These are phyloP conservation scores for Spongilla lacustris DNA, from an alignment of 37 sponge, comb jelly and placozoan species.

Conservation along the genomic window DNA sequence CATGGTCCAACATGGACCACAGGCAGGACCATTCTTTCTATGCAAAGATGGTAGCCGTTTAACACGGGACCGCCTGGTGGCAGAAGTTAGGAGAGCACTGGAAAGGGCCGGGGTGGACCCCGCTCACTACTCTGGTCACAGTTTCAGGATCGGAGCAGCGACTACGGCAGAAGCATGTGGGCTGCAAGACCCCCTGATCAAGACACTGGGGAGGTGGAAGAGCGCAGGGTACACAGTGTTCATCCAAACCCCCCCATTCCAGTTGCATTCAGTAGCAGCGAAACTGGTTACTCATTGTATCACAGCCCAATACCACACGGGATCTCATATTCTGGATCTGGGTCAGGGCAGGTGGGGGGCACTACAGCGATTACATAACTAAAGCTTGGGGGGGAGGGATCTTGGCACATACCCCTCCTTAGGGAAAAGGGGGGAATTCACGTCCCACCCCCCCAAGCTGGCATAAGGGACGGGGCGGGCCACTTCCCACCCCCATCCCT, in stretches of 20 bases:
- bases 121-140: slow-evolving; percentile 22
- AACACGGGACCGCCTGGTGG: slow-evolving; percentile 2
- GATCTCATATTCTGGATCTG: not conserved
- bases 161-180: slow-evolving; percentile 12
- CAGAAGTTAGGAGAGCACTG: slow-evolving; percentile 8
- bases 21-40: slow-evolving; percentile 14
- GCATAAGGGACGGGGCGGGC: not conserved
- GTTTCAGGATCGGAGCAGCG: slow-evolving; percentile 39
- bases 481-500: not conserved
- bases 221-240: slow-evolving; percentile 10
- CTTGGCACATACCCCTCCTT: slow-evolving; percentile 1
- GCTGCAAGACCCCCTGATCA: slow-evolving; percentile 26
- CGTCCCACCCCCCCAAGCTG: not conserved
- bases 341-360: not conserved
- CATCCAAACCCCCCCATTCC: slow-evolving; percentile 17
- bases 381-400: not conserved
- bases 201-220: slow-evolving; percentile 28
- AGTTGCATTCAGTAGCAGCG: not conserved
- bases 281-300: not conserved
- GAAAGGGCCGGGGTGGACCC: slow-evolving; percentile 7
- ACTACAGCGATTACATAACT: not conserved
- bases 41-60: slow-evolving; percentile 1
- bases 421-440: not conserved
- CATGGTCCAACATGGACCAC: not conserved
- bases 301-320: not conserved